Conservation (phyloP, 2,113 vertebrate genomes). For the Cichladusa arquata region DNA sequence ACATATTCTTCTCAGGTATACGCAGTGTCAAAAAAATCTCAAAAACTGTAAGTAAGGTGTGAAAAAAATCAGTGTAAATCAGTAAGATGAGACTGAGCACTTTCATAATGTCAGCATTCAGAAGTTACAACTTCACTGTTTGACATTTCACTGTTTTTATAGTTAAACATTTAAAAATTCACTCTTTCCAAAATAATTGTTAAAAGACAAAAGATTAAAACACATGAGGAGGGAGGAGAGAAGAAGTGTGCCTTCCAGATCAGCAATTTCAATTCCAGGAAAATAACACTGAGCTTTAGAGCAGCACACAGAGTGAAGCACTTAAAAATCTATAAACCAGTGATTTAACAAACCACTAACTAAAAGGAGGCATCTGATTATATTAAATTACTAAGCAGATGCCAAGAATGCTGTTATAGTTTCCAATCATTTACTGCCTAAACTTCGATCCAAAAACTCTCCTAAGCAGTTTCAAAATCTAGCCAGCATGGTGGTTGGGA, state of each 20-base stretch:
- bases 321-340: conserved; percentile 51
- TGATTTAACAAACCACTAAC: conserved; percentile 55
- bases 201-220: conserved; percentile 3
- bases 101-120: neutral
- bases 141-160: neutral
- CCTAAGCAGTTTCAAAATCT: neutral
- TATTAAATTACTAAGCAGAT: conserved; percentile 22
- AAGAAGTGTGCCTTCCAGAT: neutral
- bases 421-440: conserved; percentile 2
- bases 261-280: neutral
- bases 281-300: neutral
- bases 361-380: conserved; percentile 52
- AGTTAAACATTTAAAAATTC: neutral
- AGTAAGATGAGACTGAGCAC: neutral
- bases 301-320: neutral
- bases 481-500: neutral
- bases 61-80: neutral
- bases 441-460: neutral
- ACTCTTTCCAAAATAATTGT: neutral
- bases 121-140: neutral
- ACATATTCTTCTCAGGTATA: neutral
- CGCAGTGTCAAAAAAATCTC: neutral
- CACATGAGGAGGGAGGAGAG: neutral
- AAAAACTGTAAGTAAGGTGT: too few species aligned
- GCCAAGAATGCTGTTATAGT: conserved; percentile 40